These are phyloP conservation scores for Lagenorhynchus albirostris DNA, from an alignment of 2,113 vertebrate genomes.

Conservation along the genomic window DNA sequence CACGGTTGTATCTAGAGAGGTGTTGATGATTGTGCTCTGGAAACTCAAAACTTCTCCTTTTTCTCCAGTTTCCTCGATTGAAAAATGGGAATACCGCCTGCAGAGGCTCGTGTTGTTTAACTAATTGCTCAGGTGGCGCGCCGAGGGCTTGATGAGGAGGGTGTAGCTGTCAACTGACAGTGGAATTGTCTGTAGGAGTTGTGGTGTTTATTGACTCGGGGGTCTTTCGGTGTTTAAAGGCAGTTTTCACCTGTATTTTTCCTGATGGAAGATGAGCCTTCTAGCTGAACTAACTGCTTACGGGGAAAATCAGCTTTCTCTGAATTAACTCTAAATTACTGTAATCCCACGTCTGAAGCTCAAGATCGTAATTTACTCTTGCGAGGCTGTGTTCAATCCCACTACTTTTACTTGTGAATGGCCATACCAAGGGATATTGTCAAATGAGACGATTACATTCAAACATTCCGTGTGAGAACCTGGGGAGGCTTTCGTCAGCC, in stretches of 20 bases:
- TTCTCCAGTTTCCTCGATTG: background rate
- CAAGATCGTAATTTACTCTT: background rate
- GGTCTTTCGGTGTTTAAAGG: constrained; percentile 28
- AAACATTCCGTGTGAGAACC: background rate
- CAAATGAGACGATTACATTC: background rate
- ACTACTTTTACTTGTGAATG: background rate
- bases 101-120: background rate
- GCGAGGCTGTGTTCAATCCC: background rate
- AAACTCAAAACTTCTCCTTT: background rate
- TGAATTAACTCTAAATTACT: background rate
- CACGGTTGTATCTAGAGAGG: background rate
- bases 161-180: background rate
- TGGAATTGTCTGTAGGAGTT: background rate
- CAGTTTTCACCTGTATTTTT: constrained; percentile 28
- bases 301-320: background rate
- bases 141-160: background rate
- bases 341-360: background rate
- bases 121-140: too few species aligned
- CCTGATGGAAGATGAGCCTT: background rate
- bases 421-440: background rate
- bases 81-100: background rate
- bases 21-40: background rate
- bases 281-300: background rate
- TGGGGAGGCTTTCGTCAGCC: background rate
- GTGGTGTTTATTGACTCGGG: background rate